Conservation (phyloP, 1,140 invertebrate genomes). For the Limonius californicus region DNA sequence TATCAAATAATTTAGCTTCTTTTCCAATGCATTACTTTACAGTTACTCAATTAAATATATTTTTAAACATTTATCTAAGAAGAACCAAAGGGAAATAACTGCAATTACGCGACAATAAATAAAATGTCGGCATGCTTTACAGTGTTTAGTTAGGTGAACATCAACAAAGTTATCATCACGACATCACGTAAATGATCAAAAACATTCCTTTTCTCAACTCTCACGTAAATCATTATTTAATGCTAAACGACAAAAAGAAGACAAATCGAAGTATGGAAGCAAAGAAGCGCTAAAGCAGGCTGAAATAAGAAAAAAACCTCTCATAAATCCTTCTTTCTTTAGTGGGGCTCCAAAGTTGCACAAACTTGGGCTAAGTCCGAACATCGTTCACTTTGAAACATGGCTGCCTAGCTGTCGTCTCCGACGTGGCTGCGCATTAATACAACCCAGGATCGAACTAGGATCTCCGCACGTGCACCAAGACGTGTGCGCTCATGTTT, state of each 20-base stretch:
- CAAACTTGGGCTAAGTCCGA: constrained; percentile 46
- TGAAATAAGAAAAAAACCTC: constrained; percentile 31
- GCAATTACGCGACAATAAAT: no score
- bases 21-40: no score
- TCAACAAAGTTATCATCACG: background rate
- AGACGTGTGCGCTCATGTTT: constrained; percentile 14
- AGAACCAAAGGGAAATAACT: no score
- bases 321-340: constrained; percentile 46
- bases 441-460: constrained; percentile 23
- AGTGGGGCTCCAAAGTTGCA: constrained; percentile 39
- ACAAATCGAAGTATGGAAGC: constrained; percentile 36
- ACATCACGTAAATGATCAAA: background rate
- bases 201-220: background rate
- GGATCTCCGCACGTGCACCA: constrained; percentile 23
- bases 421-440: constrained; percentile 45
- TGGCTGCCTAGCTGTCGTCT: constrained; percentile 41
- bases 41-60: no score
- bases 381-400: constrained; percentile 46
- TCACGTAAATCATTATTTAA: constrained; percentile 41
- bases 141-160: no score
- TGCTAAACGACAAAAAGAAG: constrained; percentile 42
- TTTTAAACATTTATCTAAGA: no score
- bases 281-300: constrained; percentile 35
- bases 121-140: no score
- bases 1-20: no score